Percentiles rank a stretch among this genome's conserved stretches.
phyloP scores from a whole-genome alignment of 2,888 invertebrate species.

The Iselma pallidipennis region DNA sequence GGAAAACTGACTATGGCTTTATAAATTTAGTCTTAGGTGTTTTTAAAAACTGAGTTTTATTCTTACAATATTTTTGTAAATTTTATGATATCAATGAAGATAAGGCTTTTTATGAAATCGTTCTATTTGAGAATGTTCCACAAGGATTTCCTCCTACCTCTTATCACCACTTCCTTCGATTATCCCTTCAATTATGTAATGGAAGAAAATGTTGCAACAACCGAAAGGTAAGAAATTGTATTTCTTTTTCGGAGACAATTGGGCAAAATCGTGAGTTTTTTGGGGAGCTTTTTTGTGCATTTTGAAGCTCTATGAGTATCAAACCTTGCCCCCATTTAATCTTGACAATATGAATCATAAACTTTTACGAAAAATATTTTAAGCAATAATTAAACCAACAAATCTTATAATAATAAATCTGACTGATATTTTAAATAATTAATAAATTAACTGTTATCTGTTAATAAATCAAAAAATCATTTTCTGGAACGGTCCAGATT shows the following conservation, averaged over 20 bases:
- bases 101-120: background rate
- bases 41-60: background rate
- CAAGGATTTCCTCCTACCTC: too few relatives aligned
- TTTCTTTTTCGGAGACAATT: too few relatives aligned
- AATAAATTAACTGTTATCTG: background rate
- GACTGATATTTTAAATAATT: background rate
- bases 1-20: slow-evolving; percentile 25
- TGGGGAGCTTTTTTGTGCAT: too few relatives aligned
- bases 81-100: background rate
- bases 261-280: too few relatives aligned
- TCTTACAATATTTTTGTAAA: background rate
- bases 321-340: too few relatives aligned
- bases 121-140: too few relatives aligned
- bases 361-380: background rate
- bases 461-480: background rate
- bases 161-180: too few relatives aligned
- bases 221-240: too few relatives aligned
- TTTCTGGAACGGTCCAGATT: background rate
- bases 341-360: too few relatives aligned
- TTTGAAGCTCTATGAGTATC: too few relatives aligned
- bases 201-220: too few relatives aligned
- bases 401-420: background rate
- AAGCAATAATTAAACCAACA: background rate
- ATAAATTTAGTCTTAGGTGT: slow-evolving; percentile 4
- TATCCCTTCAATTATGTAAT: too few relatives aligned